A percentile compares a stretch with the other conserved stretches of the same genome.
Conservation (phyloP, 2,797 vertebrate genomes). For the Balearica regulorum region DNA sequence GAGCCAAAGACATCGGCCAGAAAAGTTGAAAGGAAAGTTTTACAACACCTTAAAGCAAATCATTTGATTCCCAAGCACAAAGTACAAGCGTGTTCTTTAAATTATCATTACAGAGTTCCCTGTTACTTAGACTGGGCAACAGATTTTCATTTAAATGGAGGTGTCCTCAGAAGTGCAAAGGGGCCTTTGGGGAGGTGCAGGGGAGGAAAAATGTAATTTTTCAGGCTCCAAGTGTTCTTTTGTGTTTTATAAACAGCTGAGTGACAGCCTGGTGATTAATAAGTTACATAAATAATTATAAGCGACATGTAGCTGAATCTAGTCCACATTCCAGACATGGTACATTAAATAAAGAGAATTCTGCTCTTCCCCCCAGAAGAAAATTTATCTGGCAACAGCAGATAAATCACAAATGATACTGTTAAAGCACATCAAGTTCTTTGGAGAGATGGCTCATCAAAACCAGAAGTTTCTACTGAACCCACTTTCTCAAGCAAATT, state of each 20-base stretch:
- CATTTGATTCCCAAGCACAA: neutral
- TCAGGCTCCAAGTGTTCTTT: slow-evolving; percentile 67
- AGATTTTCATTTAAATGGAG: slow-evolving; percentile 60
- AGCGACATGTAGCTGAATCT: slow-evolving; percentile 61
- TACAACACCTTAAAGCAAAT: neutral
- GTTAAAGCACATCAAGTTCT: slow-evolving; percentile 25
- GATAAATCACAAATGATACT: slow-evolving; percentile 63
- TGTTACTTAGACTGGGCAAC: slow-evolving; percentile 7
- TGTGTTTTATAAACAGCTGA: slow-evolving; percentile 66
- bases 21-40: slow-evolving; percentile 26
- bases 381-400: slow-evolving; percentile 63
- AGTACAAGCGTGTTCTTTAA: neutral
- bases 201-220: slow-evolving; percentile 66
- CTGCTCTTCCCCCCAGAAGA: slow-evolving; percentile 38
- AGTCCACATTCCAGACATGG: slow-evolving; percentile 67
- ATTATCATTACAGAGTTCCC: slow-evolving; percentile 11
- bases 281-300: slow-evolving; percentile 72
- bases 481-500: slow-evolving; percentile 28
- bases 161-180: slow-evolving; percentile 45
- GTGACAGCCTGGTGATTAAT: slow-evolving; percentile 63
- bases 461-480: slow-evolving; percentile 47
- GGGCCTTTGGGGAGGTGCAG: slow-evolving; percentile 50
- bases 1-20: neutral
- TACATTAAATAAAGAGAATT: slow-evolving; percentile 71
- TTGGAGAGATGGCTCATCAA: slow-evolving; percentile 37